Base-by-base conservation (phyloP, 1,140 invertebrate genomes). In the Drosophila pachea region DNA sequence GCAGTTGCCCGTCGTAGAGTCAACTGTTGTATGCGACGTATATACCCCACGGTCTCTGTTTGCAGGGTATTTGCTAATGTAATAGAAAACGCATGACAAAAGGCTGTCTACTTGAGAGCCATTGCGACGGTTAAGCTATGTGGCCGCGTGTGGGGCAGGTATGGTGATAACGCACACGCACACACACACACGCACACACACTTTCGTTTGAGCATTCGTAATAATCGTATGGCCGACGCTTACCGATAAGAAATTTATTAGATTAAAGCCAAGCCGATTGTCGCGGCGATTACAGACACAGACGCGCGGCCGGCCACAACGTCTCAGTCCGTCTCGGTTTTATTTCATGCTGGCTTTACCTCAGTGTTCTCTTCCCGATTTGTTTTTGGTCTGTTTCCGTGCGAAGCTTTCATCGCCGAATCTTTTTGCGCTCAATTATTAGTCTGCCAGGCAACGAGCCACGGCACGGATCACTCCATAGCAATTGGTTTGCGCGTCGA, bases 231-330 rank as follows among this genome's bases (percentile, higher is more conserved):
- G 54, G 49, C 40, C 69, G 78, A 71, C 62, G 66, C 71, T 63
- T 61, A 73, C 65, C 83, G 78, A 82, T 82, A 82, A 82, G 78
- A 82, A 82, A 82, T 82, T 82, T 82, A 82, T 82, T 82, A 82
- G 78, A 82, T 82, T 82, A 82, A 82, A 68, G 78, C 78, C 65
- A 61, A 65, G 58, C 62, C 74, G 78, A 82, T 82, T 74, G 78
- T 71, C 61, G 73, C 65, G 76, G 77, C 69, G 76, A 78, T 78
- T 78, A 78, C 76, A 78, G 67, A 65, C 65, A 59, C 33, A 40
- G 49, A 32, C 22, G 40, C 59, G 59, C 60, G 49, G 14, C 36
- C 31, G 40, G 14, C 36, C 31, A 22, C 11, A 22, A 22, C 43
- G 52, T 36, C 22, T 16, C n/a, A 3, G 32, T 49, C 47, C 2